A percentile compares a stretch with the other conserved stretches of the same genome.
phyloP scores from a whole-genome alignment of 2,797 vertebrate genomes.

The Phyllotis vaccarum region DNA sequence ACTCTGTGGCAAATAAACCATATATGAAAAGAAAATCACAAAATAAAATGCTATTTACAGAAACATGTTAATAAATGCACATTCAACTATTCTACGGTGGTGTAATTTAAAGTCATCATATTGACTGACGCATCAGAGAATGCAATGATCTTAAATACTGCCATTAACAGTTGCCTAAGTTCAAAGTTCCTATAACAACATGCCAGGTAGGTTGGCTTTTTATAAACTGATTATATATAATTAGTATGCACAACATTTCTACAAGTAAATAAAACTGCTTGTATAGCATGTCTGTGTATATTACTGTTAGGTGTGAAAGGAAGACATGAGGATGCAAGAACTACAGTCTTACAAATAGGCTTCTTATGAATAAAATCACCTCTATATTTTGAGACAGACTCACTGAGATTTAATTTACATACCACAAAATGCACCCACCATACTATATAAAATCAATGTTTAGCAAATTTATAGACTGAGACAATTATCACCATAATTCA shows the following conservation, averaged over 20 bases:
- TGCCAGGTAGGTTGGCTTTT: neutral
- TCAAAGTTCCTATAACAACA: neutral
- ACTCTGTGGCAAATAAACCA: neutral
- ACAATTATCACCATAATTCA: neutral
- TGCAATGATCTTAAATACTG: neutral
- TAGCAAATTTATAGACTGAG: neutral
- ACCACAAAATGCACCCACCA: neutral
- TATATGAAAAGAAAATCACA: neutral
- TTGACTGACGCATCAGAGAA: neutral
- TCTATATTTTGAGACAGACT: neutral
- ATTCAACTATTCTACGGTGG: neutral
- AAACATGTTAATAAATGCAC: neutral
- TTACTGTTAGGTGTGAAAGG: neutral
- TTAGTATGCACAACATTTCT: neutral
- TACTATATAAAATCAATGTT: neutral
- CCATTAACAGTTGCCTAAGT: neutral
- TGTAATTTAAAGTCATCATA: neutral
- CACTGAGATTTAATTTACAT: neutral
- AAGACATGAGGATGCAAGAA: neutral
- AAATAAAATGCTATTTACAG: neutral
- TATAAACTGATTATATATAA: neutral
- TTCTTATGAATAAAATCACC: constrained; percentile 16
- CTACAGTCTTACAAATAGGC: neutral
- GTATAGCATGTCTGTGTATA: neutral
- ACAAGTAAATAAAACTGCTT: neutral